Conservation (phyloP, 2,797 vertebrate genomes). For the Sus cebifrons region DNA sequence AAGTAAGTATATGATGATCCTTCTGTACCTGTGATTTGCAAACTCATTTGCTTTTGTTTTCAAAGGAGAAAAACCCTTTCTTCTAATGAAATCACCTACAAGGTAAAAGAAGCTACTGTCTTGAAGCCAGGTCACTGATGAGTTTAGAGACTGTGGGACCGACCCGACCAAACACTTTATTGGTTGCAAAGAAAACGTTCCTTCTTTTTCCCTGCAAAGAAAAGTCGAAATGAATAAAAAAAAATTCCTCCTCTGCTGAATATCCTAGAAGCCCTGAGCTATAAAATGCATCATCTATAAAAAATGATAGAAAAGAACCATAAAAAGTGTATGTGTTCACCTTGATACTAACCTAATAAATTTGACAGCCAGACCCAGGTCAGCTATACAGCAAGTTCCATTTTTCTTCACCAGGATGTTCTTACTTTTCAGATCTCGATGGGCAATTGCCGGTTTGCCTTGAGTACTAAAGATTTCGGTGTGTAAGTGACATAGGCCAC, state of each 20-base stretch:
- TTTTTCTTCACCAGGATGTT: conserved; percentile 99
- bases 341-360: conserved; percentile 95
- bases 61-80: conserved; percentile 27
- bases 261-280: not conserved
- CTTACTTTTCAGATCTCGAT: conserved; percentile 98
- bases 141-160: not conserved
- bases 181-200: not conserved
- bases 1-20: not conserved
- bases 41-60: conserved; percentile 37
- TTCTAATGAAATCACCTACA: not conserved
- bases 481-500: conserved; percentile 97
- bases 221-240: not conserved
- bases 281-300: not conserved
- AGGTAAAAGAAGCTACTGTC: not conserved
- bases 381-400: conserved; percentile 97
- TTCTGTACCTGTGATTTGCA: not conserved
- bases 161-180: not conserved
- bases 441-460: conserved; percentile 98
- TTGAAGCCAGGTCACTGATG: not conserved
- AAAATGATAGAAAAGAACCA: conserved; percentile 38
- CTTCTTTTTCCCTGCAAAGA: not conserved
- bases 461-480: conserved; percentile 99
- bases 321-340: not conserved
- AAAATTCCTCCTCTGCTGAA: not conserved
- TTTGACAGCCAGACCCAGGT: conserved; percentile 97